Evolutionary conservation across 2,888 invertebrate genomes (phyloP).

Genomic region (Nomada fucata): DNA sequence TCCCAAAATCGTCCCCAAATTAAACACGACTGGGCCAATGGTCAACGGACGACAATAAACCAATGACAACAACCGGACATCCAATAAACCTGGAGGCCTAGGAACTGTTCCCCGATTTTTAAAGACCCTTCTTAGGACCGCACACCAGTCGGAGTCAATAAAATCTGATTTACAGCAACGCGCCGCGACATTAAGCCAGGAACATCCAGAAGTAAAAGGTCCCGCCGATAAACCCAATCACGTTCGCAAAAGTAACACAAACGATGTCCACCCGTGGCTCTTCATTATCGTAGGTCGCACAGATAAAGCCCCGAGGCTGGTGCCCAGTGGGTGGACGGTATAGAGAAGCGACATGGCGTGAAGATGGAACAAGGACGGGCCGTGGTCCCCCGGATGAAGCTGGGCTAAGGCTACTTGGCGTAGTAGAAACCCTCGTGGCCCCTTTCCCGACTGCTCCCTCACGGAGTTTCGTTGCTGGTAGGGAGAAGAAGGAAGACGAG

Average conservation of each 20-base stretch:
- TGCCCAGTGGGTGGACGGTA: slow-evolving; percentile 66
- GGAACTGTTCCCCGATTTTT: neutral
- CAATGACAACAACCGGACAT: too few relatives aligned
- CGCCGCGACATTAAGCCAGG: neutral
- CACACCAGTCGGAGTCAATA: slow-evolving; percentile 6
- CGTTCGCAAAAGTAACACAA: slow-evolving; percentile 1
- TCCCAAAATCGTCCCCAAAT: too few relatives aligned
- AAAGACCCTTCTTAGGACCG: neutral
- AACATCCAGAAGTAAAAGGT: neutral
- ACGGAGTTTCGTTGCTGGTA: slow-evolving; percentile 65
- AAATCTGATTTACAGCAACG: slow-evolving; percentile 25
- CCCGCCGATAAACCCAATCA: slow-evolving; percentile 25
- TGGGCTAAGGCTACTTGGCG: slow-evolving; percentile 67
- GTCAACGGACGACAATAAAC: too few relatives aligned
- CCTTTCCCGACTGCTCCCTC: slow-evolving; percentile 70
- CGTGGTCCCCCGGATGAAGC: slow-evolving; percentile 35
- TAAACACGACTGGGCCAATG: too few relatives aligned
- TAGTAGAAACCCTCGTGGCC: slow-evolving; percentile 69
- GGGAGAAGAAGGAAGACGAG: slow-evolving; percentile 59
- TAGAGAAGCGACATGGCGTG: slow-evolving; percentile 14
- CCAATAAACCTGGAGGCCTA: too few relatives aligned
- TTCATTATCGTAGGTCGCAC: slow-evolving; percentile 75
- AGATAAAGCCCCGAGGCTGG: slow-evolving; percentile 58
- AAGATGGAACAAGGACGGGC: slow-evolving; percentile 49
- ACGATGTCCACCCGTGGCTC: slow-evolving; percentile 70